Evolutionary conservation across 2,113 vertebrate genomes (phyloP).

Genomic region (Neodontobutis hainanensis): DNA sequence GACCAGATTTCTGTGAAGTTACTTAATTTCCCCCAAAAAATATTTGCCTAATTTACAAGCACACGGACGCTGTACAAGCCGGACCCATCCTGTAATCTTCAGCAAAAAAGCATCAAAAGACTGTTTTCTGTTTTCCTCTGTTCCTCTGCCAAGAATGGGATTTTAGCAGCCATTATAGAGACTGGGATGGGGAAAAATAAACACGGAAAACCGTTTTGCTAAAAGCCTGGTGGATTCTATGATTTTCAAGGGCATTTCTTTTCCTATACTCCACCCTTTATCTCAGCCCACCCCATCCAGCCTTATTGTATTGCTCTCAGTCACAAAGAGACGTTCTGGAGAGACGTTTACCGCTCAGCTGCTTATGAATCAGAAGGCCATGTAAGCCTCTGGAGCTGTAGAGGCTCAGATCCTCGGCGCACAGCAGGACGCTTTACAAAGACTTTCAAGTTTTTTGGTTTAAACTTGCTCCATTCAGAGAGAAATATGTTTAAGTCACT

Average conservation of each 20-base stretch:
- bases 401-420: slow-evolving; percentile 39
- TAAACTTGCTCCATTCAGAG: slow-evolving; percentile 18
- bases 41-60: slow-evolving; percentile 2
- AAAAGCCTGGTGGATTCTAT: slow-evolving; percentile 54
- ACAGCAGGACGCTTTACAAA: slow-evolving; percentile 33
- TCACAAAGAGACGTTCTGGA: slow-evolving; percentile 31
- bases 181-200: slow-evolving; percentile 33
- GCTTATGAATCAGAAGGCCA: slow-evolving; percentile 51
- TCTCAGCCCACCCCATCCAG: slow-evolving; percentile 39
- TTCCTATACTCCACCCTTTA: slow-evolving; percentile 36
- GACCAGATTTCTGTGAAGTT: no score
- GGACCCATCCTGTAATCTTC: slow-evolving; percentile 30
- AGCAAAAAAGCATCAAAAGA: slow-evolving; percentile 35
- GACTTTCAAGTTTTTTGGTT: slow-evolving; percentile 22
- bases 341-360: slow-evolving; percentile 40
- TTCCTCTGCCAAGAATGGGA: slow-evolving; percentile 56
- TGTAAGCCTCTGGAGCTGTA: slow-evolving; percentile 47
- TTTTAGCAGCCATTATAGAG: slow-evolving; percentile 42
- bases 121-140: slow-evolving; percentile 24
- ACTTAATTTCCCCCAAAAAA: neutral
- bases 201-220: slow-evolving; percentile 34
- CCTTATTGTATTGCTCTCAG: slow-evolving; percentile 30
- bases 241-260: slow-evolving; percentile 63
- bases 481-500: slow-evolving; percentile 36
- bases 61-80: neutral